phyloP scores from a whole-genome alignment of 2,113 vertebrate species.

The Pogonocichla stellata region DNA sequence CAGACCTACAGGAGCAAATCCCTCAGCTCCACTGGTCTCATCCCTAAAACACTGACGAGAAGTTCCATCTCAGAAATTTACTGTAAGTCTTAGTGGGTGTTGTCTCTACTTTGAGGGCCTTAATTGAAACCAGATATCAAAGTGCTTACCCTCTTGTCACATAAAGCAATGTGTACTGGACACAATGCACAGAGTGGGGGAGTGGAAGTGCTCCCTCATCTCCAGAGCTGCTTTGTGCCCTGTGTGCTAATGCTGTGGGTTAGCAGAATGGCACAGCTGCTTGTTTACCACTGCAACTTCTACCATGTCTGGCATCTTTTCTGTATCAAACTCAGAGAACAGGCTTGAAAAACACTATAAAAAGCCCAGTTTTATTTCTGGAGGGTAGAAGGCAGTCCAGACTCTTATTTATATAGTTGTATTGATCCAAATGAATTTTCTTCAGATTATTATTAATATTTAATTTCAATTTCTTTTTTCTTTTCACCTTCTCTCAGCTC shows the following conservation, averaged over 20 bases:
- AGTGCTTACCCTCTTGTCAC: neutral
- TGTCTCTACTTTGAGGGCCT: neutral
- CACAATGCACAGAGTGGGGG: neutral
- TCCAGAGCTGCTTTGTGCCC: neutral
- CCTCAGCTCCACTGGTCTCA: neutral
- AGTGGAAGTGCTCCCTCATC: neutral
- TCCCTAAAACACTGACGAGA: neutral
- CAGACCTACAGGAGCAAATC: neutral
- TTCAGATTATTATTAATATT: neutral
- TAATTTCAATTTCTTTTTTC: neutral
- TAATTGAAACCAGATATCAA: neutral
- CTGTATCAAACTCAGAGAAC: neutral
- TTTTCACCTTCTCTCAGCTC: neutral
- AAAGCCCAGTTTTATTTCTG: neutral
- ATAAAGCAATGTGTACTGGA: neutral
- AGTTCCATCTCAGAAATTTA: neutral
- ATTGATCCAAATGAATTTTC: neutral
- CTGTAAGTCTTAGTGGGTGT: neutral
- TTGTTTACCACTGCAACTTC: neutral
- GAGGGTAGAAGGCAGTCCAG: neutral
- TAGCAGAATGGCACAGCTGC: neutral
- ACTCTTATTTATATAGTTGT: neutral
- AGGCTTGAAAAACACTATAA: neutral
- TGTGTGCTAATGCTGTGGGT: neutral
- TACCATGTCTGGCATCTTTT: neutral